Conservation (phyloP, 2,113 vertebrate genomes). For the Pontoporia blainvillei region DNA sequence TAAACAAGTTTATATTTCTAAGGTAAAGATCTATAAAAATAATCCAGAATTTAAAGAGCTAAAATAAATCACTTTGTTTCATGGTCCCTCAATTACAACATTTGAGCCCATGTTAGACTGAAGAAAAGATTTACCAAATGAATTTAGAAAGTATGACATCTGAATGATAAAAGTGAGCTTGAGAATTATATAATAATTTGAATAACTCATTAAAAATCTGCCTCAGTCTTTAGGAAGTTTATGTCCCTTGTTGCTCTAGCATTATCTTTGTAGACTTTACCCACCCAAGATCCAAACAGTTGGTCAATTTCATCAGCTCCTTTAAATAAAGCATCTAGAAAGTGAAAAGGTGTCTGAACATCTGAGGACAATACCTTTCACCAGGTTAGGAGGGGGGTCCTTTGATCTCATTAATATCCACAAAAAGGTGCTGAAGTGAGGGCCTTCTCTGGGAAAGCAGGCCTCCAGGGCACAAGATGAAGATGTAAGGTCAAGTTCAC, state of each 20-base stretch:
- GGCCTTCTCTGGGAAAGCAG: background rate
- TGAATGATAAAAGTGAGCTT: background rate
- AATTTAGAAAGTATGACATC: background rate
- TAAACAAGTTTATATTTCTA: background rate
- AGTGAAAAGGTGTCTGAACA: background rate
- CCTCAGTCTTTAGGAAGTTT: background rate
- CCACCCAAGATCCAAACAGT: background rate
- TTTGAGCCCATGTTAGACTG: background rate
- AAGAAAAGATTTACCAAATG: slow-evolving; percentile 11
- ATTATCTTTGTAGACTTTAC: background rate
- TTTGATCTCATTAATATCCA: background rate
- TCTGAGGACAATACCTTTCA: background rate
- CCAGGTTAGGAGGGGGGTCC: background rate
- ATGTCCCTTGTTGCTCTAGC: background rate
- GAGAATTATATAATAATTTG: background rate
- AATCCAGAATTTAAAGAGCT: slow-evolving; percentile 50
- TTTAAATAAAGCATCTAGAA: background rate
- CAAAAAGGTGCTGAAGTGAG: background rate
- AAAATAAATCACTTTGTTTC: slow-evolving; percentile 64
- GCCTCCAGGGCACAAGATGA: background rate
- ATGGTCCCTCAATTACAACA: slow-evolving; percentile 11
- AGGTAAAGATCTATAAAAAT: slow-evolving; percentile 40
- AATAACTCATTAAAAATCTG: background rate
- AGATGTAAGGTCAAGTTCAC: background rate
- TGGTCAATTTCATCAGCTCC: background rate